Percentiles rank a stretch among this genome's conserved stretches.
phyloP scores from a whole-genome alignment of 2,797 vertebrate species.

The Pyrocephalus nanus region DNA sequence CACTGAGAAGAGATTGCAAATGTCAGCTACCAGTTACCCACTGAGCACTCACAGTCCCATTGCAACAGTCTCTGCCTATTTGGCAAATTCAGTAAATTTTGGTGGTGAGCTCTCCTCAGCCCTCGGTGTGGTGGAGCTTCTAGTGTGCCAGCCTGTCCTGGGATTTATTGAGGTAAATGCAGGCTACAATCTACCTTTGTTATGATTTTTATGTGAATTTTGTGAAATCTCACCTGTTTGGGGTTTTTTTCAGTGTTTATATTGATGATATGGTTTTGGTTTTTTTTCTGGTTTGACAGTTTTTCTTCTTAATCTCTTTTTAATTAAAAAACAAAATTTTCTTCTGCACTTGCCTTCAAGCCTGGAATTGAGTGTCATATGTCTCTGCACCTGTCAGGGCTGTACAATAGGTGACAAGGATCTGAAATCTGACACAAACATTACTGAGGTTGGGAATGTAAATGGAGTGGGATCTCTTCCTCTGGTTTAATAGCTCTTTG shows the following conservation, averaged over 20 bases:
- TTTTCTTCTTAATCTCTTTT: conserved; percentile 19
- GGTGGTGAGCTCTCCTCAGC: neutral
- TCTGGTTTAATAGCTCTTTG: neutral
- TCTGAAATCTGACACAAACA: neutral
- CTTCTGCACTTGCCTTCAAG: neutral
- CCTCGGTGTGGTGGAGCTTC: neutral
- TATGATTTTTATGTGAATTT: neutral
- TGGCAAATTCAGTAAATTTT: neutral
- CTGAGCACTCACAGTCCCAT: neutral
- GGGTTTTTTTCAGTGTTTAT: neutral
- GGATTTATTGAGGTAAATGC: neutral
- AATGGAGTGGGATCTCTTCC: neutral
- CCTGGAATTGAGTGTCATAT: neutral
- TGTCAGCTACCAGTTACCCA: neutral
- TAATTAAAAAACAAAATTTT: neutral
- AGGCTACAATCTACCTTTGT: neutral
- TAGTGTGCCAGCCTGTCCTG: neutral
- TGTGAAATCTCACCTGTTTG: neutral
- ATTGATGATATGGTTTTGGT: neutral
- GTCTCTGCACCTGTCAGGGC: neutral
- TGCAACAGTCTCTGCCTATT: neutral
- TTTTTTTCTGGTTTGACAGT: neutral
- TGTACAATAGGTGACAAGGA: neutral
- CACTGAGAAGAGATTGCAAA: neutral
- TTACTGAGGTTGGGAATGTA: neutral